phyloP scores from a whole-genome alignment of 1,140 invertebrate species.

The Mamestra configurata region DNA sequence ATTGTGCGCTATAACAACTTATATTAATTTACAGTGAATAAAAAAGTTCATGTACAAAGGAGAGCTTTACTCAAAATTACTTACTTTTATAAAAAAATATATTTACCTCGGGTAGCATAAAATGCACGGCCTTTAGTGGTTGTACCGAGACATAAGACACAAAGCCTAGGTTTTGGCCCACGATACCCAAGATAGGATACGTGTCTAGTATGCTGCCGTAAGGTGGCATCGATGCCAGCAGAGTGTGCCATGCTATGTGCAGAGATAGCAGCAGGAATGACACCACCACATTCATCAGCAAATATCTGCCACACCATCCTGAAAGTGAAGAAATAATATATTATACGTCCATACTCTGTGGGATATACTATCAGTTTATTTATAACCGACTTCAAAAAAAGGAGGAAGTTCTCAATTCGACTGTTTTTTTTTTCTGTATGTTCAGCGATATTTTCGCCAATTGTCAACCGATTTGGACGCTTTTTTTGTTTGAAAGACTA shows the following conservation, averaged over 20 bases:
- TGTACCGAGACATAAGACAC: slow-evolving; percentile 76
- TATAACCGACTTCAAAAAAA: too few species aligned
- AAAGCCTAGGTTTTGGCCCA: slow-evolving; percentile 79
- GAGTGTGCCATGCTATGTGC: slow-evolving; percentile 77
- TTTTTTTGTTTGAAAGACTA: too few species aligned
- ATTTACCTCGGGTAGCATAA: slow-evolving; percentile 90
- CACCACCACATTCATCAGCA: slow-evolving; percentile 69
- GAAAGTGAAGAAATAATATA: slow-evolving; percentile 51
- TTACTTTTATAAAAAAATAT: slow-evolving; percentile 54
- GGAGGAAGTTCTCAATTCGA: too few species aligned
- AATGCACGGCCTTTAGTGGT: slow-evolving; percentile 89
- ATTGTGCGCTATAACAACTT: too few species aligned
- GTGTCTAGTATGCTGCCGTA: slow-evolving; percentile 73
- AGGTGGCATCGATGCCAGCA: slow-evolving; percentile 67
- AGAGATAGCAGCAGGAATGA: slow-evolving; percentile 73
- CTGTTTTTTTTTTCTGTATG: too few species aligned
- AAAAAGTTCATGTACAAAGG: neutral
- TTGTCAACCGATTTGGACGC: too few species aligned
- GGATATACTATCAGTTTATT: too few species aligned
- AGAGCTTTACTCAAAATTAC: too few species aligned
- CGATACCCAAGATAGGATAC: slow-evolving; percentile 70
- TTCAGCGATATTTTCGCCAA: too few species aligned
- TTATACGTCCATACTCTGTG: neutral
- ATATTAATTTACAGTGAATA: too few species aligned
- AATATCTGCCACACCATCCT: slow-evolving; percentile 76